Conservation (phyloP, 2,113 vertebrate genomes). For the Mus pahari region DNA sequence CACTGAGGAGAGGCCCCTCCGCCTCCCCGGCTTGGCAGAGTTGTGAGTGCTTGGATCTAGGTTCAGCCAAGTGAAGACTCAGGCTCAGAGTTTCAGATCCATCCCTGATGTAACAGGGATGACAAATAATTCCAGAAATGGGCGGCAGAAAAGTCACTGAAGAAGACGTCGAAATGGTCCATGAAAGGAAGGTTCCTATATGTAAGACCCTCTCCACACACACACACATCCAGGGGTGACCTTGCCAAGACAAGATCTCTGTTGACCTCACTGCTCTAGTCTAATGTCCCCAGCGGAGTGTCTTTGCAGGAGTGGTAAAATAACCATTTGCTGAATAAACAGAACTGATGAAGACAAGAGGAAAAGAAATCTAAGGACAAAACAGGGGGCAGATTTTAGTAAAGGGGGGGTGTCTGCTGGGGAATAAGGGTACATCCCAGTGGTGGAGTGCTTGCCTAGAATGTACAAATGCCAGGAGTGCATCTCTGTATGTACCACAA, state of each 20-base stretch:
- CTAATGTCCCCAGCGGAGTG: not conserved
- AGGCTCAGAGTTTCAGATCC: not conserved
- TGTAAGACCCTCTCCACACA: not conserved
- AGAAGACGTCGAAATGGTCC: not conserved
- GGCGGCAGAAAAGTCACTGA: not conserved
- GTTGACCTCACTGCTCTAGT: not conserved
- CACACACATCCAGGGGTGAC: not conserved
- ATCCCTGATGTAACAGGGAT: not conserved
- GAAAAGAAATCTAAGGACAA: not conserved
- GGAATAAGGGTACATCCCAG: too few species aligned
- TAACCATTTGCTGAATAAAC: slow-evolving; percentile 23
- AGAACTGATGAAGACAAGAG: not conserved
- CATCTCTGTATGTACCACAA: not conserved
- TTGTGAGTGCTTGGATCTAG: not conserved
- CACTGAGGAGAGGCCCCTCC: not conserved
- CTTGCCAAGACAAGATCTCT: not conserved
- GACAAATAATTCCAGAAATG: not conserved
- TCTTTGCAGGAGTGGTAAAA: slow-evolving; percentile 17
- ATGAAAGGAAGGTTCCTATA: not conserved
- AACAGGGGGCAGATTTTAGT: not conserved
- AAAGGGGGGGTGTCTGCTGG: not conserved
- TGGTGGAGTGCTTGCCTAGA: not conserved
- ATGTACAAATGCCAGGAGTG: not conserved
- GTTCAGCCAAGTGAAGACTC: not conserved
- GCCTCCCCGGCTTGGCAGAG: not conserved